Evolutionary conservation across 2,888 invertebrate genomes (phyloP).

Genomic region (Ophonus ardosiacus): DNA sequence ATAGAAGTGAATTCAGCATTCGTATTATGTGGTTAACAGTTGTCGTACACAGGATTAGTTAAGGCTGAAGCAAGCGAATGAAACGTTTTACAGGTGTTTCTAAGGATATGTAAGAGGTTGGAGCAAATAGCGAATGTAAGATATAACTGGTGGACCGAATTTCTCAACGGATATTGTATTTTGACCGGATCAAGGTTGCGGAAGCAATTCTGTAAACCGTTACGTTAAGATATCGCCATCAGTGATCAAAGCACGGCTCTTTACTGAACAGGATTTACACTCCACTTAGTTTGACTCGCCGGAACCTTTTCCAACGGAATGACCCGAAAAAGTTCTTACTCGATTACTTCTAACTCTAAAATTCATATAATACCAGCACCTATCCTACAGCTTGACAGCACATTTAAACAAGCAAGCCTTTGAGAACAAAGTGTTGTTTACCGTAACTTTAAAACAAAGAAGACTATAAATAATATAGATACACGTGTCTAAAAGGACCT

Average conservation of each 20-base stretch:
- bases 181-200: constrained; percentile 52
- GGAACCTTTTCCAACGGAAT: constrained; percentile 55
- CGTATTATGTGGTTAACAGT: not conserved
- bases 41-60: not conserved
- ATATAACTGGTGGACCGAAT: constrained; percentile 28
- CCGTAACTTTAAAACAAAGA: constrained; percentile 11
- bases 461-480: constrained; percentile 14
- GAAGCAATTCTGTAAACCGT: constrained; percentile 56
- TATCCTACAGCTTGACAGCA: constrained; percentile 3
- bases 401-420: constrained; percentile 13
- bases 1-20: not conserved
- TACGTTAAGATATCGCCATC: constrained; percentile 58
- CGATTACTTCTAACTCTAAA: constrained; percentile 56
- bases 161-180: constrained; percentile 55
- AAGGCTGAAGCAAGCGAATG: not conserved
- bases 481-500: constrained; percentile 7
- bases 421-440: constrained; percentile 33
- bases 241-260: constrained; percentile 55
- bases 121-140: not conserved
- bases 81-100: constrained; percentile 1
- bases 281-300: constrained; percentile 49
- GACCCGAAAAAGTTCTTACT: constrained; percentile 50
- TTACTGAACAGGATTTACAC: constrained; percentile 56
- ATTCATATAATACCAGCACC: constrained; percentile 42
- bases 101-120: not conserved